Evolutionary conservation across 2,113 vertebrate genomes (phyloP).

Genomic region (Scomber colias): DNA sequence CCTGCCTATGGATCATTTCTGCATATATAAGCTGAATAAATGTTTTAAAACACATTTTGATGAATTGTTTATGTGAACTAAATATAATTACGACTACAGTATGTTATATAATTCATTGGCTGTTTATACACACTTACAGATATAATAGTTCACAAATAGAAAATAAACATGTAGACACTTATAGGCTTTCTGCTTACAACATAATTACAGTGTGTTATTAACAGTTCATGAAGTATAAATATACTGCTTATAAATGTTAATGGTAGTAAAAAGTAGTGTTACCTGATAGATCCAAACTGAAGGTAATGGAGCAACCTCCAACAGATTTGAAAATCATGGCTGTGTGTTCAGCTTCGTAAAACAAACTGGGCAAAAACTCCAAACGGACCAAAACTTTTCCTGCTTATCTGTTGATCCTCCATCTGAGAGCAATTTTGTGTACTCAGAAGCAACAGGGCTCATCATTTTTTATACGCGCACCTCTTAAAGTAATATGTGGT

Average conservation of each 20-base stretch:
- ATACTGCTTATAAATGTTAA: neutral
- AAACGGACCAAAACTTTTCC: neutral
- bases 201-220: neutral
- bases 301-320: neutral
- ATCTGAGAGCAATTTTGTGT: neutral
- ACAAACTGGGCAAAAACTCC: neutral
- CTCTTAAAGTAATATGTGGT: neutral
- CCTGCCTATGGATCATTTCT: no score
- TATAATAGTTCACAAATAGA: no score
- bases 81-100: no score
- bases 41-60: no score
- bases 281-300: neutral
- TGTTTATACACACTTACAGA: no score
- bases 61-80: no score
- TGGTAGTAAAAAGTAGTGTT: no score
- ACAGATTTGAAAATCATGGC: no score
- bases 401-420: neutral
- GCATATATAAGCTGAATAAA: no score
- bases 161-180: no score
- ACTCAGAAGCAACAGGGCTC: neutral
- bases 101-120: no score
- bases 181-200: neutral
- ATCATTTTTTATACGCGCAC: neutral
- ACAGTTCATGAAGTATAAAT: neutral
- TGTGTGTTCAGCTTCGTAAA: neutral